Evolutionary conservation across 2,113 vertebrate species (phyloP).

Genomic region (Perognathus longimembris): DNA sequence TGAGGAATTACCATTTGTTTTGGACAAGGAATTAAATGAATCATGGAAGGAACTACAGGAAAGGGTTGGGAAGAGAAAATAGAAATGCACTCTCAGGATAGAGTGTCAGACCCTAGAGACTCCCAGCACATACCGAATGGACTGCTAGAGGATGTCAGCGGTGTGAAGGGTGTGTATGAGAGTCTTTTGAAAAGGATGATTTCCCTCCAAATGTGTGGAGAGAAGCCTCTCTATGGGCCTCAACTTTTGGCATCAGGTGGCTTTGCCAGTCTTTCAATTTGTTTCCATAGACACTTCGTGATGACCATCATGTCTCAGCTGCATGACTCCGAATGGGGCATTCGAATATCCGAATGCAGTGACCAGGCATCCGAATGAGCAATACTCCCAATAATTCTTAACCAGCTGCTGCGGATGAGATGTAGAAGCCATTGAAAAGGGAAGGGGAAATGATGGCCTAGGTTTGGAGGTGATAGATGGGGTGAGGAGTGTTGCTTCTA

Average conservation of each 20-base stretch:
- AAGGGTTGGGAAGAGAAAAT: conserved; percentile 70
- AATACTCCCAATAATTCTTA: conserved; percentile 13
- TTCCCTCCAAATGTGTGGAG: conserved; percentile 56
- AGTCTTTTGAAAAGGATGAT: conserved; percentile 68
- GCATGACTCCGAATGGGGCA: conserved; percentile 48
- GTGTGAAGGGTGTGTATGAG: conserved; percentile 39
- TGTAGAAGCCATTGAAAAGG: neutral
- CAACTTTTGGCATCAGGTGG: conserved; percentile 76
- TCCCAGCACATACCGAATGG: no score
- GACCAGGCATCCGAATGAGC: conserved; percentile 62
- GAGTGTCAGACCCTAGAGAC: conserved; percentile 61
- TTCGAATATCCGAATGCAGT: conserved; percentile 35
- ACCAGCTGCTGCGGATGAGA: conserved; percentile 33
- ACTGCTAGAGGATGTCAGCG: no score
- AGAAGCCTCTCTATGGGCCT: conserved; percentile 53
- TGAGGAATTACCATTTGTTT: conserved; percentile 33
- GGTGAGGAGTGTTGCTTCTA: neutral
- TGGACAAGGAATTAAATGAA: neutral
- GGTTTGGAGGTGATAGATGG: neutral
- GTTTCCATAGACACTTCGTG: conserved; percentile 68
- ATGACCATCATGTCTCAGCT: conserved; percentile 61
- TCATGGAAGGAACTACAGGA: conserved; percentile 49
- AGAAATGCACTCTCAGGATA: conserved; percentile 37
- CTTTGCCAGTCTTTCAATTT: conserved; percentile 72
- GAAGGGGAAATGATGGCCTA: neutral